These are phyloP conservation scores for Raillietiella orientalis DNA, from an alignment of 2,888 invertebrate genomes.

Conservation along the genomic window DNA sequence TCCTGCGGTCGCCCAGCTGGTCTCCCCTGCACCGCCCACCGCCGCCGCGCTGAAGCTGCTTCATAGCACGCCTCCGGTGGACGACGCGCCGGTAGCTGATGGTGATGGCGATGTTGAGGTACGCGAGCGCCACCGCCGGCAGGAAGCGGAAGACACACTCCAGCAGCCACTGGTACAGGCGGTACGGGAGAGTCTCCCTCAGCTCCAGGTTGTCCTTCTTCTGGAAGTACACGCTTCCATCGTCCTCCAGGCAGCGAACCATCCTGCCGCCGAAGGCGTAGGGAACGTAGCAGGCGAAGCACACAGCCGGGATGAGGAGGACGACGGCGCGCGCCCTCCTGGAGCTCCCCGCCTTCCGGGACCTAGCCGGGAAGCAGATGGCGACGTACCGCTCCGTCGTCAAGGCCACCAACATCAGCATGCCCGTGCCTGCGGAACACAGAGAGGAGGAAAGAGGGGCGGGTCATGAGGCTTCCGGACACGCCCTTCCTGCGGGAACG, in stretches of 20 bases:
- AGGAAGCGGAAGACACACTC: constrained; percentile 25
- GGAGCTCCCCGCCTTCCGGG: constrained; percentile 27
- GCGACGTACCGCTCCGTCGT: constrained; percentile 38
- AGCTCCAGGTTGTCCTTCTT: constrained; percentile 19
- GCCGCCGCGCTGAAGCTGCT: constrained; percentile 1
- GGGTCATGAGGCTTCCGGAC: too few relatives aligned
- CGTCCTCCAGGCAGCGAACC: constrained; percentile 17
- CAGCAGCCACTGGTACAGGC: constrained; percentile 23
- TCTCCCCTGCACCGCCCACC: background rate
- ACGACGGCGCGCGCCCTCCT: constrained; percentile 23
- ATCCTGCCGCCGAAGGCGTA: constrained; percentile 26
- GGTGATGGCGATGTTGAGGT: constrained; percentile 28
- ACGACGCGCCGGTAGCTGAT: constrained; percentile 28
- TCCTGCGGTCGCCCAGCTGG: constrained; percentile 25
- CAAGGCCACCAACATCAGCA: constrained; percentile 35
- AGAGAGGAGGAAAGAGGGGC: constrained; percentile 3
- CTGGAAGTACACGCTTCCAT: constrained; percentile 18
- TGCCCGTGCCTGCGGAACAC: constrained; percentile 24
- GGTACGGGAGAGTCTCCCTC: constrained; percentile 16
- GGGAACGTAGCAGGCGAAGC: constrained; percentile 32
- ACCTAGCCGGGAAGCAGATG: constrained; percentile 33
- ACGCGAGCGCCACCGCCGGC: constrained; percentile 28
- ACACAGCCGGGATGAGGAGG: constrained; percentile 24
- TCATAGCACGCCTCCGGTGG: constrained; percentile 26
- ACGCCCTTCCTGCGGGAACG: too few relatives aligned